Conservation (phyloP, 2,797 vertebrate species). For the Gadopsis marmoratus region DNA sequence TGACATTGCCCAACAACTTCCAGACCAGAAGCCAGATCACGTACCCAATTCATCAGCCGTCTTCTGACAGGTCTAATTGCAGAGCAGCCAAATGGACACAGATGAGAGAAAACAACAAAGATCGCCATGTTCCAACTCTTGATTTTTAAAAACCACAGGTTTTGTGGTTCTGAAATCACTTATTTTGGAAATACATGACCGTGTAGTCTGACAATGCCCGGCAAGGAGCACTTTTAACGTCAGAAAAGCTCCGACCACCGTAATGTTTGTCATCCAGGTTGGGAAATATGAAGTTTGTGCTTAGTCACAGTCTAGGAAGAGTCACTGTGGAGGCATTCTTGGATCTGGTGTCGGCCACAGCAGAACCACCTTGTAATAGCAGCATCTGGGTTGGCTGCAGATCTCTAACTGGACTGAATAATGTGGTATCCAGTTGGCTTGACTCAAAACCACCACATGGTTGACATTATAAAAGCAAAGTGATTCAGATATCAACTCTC, state of each 20-base stretch:
- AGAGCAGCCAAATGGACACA: constrained; percentile 62
- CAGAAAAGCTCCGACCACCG: constrained; percentile 54
- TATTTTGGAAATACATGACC: constrained; percentile 57
- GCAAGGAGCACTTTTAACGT: constrained; percentile 41
- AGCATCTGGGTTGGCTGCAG: constrained; percentile 20
- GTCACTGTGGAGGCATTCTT: constrained; percentile 51
- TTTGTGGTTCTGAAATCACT: constrained; percentile 34
- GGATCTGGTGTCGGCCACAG: constrained; percentile 46
- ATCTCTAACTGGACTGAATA: constrained; percentile 32
- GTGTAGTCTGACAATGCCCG: constrained; percentile 48
- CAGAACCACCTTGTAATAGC: constrained; percentile 33
- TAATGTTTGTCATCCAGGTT: constrained; percentile 60
- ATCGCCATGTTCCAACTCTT: background rate
- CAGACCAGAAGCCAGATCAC: constrained; percentile 71
- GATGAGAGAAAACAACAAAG: constrained; percentile 30
- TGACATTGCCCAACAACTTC: constrained; percentile 74
- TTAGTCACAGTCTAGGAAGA: constrained; percentile 71
- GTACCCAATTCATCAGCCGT: constrained; percentile 66
- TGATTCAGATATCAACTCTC: constrained; percentile 32
- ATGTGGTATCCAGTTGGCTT: constrained; percentile 10
- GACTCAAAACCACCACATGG: constrained; percentile 58
- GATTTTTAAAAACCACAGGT: constrained; percentile 3
- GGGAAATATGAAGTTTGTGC: constrained; percentile 54
- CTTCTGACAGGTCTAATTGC: constrained; percentile 65
- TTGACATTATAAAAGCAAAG: constrained; percentile 21